Evolutionary conservation across 2,113 vertebrate genomes (phyloP).

Genomic region (Miniopterus natalensis): DNA sequence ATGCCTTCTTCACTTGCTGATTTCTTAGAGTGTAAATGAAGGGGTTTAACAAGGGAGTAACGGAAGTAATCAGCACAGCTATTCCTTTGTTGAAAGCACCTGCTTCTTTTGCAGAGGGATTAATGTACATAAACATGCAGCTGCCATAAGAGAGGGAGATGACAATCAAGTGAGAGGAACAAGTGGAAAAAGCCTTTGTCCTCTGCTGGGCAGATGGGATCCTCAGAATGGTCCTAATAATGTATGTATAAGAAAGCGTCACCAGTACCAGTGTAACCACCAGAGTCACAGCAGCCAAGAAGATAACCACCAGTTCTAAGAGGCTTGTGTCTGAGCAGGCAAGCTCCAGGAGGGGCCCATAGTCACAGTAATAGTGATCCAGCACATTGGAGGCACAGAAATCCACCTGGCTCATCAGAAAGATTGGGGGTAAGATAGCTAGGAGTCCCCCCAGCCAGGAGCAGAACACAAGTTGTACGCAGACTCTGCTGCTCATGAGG

Average conservation of each 20-base stretch:
- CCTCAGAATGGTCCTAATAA: constrained; percentile 76
- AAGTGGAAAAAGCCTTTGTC: constrained; percentile 77
- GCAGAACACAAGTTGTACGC: constrained; percentile 58
- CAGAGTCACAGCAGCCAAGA: constrained; percentile 59
- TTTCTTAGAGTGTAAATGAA: constrained; percentile 78
- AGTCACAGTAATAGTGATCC: constrained; percentile 80
- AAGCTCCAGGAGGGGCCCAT: constrained; percentile 69
- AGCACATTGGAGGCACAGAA: constrained; percentile 77
- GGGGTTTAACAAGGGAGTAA: constrained; percentile 73
- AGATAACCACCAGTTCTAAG: constrained; percentile 36
- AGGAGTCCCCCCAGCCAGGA: constrained; percentile 73
- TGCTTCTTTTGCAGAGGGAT: constrained; percentile 69
- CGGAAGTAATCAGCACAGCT: constrained; percentile 67
- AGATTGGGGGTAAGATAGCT: constrained; percentile 43
- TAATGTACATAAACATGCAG: constrained; percentile 78
- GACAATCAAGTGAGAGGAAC: constrained; percentile 76
- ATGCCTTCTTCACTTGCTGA: constrained; percentile 72
- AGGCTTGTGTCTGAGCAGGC: constrained; percentile 77
- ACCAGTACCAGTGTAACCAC: constrained; percentile 66
- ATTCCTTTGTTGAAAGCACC: constrained; percentile 72
- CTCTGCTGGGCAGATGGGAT: constrained; percentile 76
- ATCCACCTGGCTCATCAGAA: constrained; percentile 63
- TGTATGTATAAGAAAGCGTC: constrained; percentile 63
- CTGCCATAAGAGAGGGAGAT: constrained; percentile 76
- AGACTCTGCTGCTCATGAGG: constrained; percentile 68